Percentiles rank a stretch among this genome's conserved stretches.
Conservation (phyloP, 2,797 vertebrate genomes). For the Halcyon leucocephala region DNA sequence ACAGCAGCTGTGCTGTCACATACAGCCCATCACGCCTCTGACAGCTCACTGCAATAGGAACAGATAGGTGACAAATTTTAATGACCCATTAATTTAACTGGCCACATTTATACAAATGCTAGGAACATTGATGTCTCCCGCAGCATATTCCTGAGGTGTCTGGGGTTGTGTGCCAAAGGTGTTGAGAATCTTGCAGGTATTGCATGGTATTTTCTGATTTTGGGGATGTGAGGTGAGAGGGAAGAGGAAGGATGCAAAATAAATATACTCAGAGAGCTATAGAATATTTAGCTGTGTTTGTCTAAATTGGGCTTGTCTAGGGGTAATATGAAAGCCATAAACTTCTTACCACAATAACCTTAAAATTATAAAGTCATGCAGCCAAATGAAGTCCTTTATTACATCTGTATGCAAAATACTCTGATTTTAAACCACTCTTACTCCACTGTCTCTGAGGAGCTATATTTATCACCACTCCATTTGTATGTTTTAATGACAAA, state of each 20-base stretch:
- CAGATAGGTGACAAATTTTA: not conserved
- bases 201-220: not conserved
- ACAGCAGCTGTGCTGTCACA: not conserved
- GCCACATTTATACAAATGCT: not conserved
- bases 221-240: not conserved
- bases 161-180: not conserved
- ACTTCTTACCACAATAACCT: not conserved
- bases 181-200: fast-evolving
- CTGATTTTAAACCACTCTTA: not conserved
- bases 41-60: not conserved
- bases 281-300: not conserved
- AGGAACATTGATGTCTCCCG: not conserved
- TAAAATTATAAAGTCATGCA: not conserved
- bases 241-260: not conserved
- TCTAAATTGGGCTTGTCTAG: not conserved
- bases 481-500: not conserved
- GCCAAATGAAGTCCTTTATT: not conserved
- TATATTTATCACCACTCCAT: not conserved
- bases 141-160: not conserved
- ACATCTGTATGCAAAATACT: not conserved
- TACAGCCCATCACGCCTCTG: not conserved
- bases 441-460: not conserved
- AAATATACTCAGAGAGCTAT: not conserved
- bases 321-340: not conserved
- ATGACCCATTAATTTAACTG: not conserved